A percentile compares a stretch with the other conserved stretches of the same genome.
phyloP scores from a whole-genome alignment of 2,888 invertebrate species.

The Heliconius hortense region DNA sequence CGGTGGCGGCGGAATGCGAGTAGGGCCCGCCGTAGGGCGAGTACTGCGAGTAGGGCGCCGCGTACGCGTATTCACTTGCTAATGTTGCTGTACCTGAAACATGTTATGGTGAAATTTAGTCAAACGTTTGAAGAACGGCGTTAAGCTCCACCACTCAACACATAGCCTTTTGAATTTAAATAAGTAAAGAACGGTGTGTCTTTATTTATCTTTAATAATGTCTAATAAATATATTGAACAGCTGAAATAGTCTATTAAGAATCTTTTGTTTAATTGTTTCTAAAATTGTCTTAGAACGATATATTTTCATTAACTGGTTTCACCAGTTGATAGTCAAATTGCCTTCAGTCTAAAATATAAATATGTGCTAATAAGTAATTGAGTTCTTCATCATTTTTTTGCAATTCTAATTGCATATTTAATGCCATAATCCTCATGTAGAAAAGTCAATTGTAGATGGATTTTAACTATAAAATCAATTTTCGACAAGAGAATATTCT shows the following conservation, averaged over 20 bases:
- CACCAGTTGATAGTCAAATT: too few species aligned
- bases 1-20: slow-evolving; percentile 79
- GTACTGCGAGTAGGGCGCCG: slow-evolving; percentile 84
- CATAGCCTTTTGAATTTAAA: neutral
- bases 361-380: too few species aligned
- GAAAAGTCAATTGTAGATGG: too few species aligned
- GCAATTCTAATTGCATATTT: too few species aligned
- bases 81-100: slow-evolving; percentile 71
- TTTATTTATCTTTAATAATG: neutral
- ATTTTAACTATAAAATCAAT: neutral
- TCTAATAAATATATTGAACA: too few species aligned
- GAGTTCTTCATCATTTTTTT: too few species aligned
- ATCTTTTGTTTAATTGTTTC: too few species aligned
- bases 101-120: neutral
- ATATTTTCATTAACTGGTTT: too few species aligned
- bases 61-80: slow-evolving; percentile 85
- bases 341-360: too few species aligned
- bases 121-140: neutral
- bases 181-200: neutral
- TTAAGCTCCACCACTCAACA: neutral
- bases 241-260: too few species aligned
- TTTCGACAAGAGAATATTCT: neutral
- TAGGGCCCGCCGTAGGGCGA: slow-evolving; percentile 77
- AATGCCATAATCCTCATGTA: neutral
- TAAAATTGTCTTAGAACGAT: too few species aligned